Evolutionary conservation across 2,888 invertebrate species (phyloP).

Genomic region (Augochlorella aurata): DNA sequence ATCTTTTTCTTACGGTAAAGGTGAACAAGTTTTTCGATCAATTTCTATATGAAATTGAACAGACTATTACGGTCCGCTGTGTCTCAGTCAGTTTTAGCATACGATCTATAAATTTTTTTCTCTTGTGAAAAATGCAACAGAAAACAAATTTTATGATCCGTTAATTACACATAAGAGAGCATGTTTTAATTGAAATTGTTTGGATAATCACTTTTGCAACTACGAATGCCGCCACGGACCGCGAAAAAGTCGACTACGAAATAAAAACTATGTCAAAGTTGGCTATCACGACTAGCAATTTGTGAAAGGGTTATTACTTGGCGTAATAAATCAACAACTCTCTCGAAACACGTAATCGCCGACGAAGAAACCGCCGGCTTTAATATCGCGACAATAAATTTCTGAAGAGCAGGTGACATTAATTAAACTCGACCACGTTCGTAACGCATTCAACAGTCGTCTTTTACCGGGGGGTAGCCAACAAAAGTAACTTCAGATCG

Average conservation of each 20-base stretch:
- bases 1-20: too few species aligned
- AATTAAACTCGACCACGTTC: constrained; percentile 36
- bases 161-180: too few species aligned
- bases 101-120: too few species aligned
- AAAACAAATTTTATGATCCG: too few species aligned
- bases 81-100: too few species aligned
- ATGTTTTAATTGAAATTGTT: neutral
- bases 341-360: constrained; percentile 14
- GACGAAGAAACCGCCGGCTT: constrained; percentile 17
- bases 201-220: neutral
- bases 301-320: constrained; percentile 2
- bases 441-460: constrained; percentile 18
- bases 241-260: neutral
- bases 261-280: neutral
- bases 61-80: neutral
- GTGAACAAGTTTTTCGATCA: neutral
- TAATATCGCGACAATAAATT: constrained; percentile 9
- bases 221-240: neutral
- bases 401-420: constrained; percentile 15
- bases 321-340: constrained; percentile 21
- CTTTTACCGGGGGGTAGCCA: neutral
- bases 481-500: constrained; percentile 13
- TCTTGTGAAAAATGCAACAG: too few species aligned
- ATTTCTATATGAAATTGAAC: neutral
- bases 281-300: neutral